Evolutionary conservation across 2,888 invertebrate genomes (phyloP).

Genomic region (Campaea margaritaria): DNA sequence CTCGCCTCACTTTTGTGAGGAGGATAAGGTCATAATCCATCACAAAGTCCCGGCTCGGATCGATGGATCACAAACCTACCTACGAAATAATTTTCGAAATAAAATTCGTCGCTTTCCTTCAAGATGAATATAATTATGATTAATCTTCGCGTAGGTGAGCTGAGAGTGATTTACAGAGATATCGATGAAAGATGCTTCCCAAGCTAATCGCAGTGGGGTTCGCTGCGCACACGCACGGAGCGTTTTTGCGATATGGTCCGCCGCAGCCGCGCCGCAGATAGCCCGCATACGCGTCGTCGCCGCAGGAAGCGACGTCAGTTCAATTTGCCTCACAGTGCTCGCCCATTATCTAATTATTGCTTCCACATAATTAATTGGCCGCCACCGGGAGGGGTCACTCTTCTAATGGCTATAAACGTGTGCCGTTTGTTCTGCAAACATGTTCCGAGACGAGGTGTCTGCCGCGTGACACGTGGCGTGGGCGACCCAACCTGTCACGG

Average conservation of each 20-base stretch:
- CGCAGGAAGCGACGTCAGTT: constrained; percentile 32
- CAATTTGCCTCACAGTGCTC: constrained; percentile 48
- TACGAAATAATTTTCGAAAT: too few relatives aligned
- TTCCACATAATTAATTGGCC: constrained; percentile 39
- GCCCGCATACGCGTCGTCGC: constrained; percentile 15
- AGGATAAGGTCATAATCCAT: too few relatives aligned
- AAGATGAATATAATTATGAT: too few relatives aligned
- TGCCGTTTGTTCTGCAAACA: constrained; percentile 2
- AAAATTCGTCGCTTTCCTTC: too few relatives aligned
- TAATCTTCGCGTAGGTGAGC: too few relatives aligned
- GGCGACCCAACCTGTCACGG: too few relatives aligned
- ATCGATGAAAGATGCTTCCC: too few relatives aligned
- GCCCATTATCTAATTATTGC: constrained; percentile 45
- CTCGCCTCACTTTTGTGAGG: too few relatives aligned
- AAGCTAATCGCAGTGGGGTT: constrained; percentile 1
- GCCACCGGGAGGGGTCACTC: constrained; percentile 21
- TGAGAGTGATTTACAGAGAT: too few relatives aligned
- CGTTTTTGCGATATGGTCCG: constrained; percentile 12
- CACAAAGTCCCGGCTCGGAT: too few relatives aligned
- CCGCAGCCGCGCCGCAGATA: not conserved
- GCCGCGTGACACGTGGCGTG: not conserved
- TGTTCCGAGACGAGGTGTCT: not conserved
- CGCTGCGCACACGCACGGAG: constrained; percentile 40
- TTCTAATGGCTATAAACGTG: constrained; percentile 19
- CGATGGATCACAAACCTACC: too few relatives aligned